These are phyloP conservation scores for Sipha flava DNA, from an alignment of 1,140 invertebrate genomes.

Conservation along the genomic window DNA sequence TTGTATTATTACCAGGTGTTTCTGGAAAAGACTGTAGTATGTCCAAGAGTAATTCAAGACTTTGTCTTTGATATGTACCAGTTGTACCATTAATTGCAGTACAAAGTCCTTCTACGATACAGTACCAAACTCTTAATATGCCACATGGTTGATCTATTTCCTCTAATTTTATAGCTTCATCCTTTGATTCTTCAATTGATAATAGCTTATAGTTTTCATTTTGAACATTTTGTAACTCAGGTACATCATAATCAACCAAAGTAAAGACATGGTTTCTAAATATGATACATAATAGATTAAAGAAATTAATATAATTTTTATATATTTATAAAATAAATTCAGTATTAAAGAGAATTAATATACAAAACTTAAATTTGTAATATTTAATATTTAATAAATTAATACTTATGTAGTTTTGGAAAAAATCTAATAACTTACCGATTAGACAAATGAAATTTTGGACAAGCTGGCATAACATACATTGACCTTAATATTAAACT, in stretches of 20 bases:
- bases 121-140: constrained; percentile 82
- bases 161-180: constrained; percentile 49
- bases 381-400: neutral
- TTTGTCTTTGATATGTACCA: constrained; percentile 73
- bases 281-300: neutral
- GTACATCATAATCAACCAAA: constrained; percentile 22
- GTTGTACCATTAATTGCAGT: constrained; percentile 72
- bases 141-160: constrained; percentile 73
- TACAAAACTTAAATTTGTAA: neutral
- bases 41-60: constrained; percentile 78
- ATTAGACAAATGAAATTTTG: constrained; percentile 81
- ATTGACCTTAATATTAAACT: constrained; percentile 79
- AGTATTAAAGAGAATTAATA: neutral
- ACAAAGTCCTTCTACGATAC: constrained; percentile 79
- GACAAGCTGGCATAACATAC: constrained; percentile 90
- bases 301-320: neutral
- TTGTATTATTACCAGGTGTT: constrained; percentile 50
- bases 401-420: neutral
- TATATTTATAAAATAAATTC: neutral
- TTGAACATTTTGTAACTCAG: constrained; percentile 39
- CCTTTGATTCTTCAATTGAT: constrained; percentile 42
- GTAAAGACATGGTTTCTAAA: constrained; percentile 17
- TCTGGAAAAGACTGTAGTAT: constrained; percentile 65
- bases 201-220: constrained; percentile 51
- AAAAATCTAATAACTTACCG: constrained; percentile 42